Percentiles rank a stretch among this genome's conserved stretches.
Evolutionary conservation across 2,888 invertebrate genomes (phyloP).

Genomic region (Diplolepis rosae): DNA sequence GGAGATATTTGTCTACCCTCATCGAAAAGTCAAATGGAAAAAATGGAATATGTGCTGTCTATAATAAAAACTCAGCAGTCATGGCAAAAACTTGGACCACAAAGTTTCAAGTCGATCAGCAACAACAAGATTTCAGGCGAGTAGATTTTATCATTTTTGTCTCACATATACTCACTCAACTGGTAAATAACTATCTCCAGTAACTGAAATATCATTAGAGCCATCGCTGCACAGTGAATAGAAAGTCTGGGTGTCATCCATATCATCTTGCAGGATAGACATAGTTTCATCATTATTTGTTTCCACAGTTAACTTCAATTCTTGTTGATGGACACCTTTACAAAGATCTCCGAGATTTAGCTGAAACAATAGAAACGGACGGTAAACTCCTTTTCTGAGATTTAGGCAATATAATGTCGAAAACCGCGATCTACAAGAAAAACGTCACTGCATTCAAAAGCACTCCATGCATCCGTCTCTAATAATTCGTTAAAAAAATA

Average conservation of each 20-base stretch:
- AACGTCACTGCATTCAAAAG: neutral
- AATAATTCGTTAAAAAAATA: no score
- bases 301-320: constrained; percentile 68
- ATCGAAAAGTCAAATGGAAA: no score
- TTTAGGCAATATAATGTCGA: no score
- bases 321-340: constrained; percentile 64
- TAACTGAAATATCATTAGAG: constrained; percentile 59
- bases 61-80: no score
- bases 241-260: constrained; percentile 68
- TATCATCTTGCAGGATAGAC: constrained; percentile 65
- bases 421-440: neutral
- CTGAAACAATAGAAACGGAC: no score
- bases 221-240: constrained; percentile 67
- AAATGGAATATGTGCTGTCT: no score
- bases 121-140: no score
- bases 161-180: constrained; percentile 52
- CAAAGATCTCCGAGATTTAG: constrained; percentile 68
- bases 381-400: no score
- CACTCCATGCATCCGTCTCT: neutral
- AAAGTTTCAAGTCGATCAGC: no score
- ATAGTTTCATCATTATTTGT: constrained; percentile 66
- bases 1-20: no score
- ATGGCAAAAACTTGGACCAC: no score
- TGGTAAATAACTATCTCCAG: constrained; percentile 64
- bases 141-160: neutral